Conservation (phyloP, 2,888 invertebrate genomes). For the Penaeus monodon region DNA sequence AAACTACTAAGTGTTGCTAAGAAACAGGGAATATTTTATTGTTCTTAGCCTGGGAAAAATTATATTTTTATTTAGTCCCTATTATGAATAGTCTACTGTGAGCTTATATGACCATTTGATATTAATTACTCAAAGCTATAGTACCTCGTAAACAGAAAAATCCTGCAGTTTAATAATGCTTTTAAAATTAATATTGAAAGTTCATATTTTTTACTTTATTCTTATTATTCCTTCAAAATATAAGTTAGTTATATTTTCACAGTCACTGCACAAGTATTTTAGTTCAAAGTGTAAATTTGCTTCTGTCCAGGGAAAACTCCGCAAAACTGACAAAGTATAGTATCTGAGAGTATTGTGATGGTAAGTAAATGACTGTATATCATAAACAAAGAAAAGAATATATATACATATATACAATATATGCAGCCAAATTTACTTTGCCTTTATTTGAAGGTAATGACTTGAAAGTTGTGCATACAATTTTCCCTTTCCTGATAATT, state of each 20-base stretch:
- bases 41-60: no score
- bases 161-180: slow-evolving; percentile 8
- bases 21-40: no score
- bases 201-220: slow-evolving; percentile 12
- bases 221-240: slow-evolving; percentile 18
- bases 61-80: no score
- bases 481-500: slow-evolving; percentile 24
- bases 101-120: slow-evolving; percentile 20
- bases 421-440: slow-evolving; percentile 28
- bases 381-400: background rate
- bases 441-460: slow-evolving; percentile 40
- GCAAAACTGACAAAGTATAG: slow-evolving; percentile 22
- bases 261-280: slow-evolving; percentile 55
- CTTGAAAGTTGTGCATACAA: slow-evolving; percentile 32
- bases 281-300: slow-evolving; percentile 39
- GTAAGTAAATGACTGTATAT: background rate
- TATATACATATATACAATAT: slow-evolving; percentile 23
- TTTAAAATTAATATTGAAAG: slow-evolving; percentile 13
- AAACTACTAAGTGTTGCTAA: no score
- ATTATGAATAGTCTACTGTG: no score
- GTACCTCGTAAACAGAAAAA: slow-evolving; percentile 8
- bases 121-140: slow-evolving; percentile 16
- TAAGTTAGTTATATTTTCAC: slow-evolving; percentile 27
- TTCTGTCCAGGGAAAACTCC: slow-evolving; percentile 42
- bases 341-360: no score